phyloP scores from a whole-genome alignment of 2,797 vertebrate species.

The Enteromius afrohamiltoni region DNA sequence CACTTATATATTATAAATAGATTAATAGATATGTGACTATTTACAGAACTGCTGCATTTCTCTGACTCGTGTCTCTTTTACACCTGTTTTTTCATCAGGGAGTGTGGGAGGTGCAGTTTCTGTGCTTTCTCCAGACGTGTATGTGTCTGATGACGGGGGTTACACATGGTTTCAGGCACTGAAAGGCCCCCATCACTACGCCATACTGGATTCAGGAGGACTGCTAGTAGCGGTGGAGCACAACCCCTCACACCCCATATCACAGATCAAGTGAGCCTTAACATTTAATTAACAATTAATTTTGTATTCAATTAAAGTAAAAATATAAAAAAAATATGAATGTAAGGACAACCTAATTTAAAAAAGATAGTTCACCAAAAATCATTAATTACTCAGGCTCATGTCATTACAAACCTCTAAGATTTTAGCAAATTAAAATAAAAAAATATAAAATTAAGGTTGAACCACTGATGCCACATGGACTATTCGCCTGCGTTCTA shows the following conservation, averaged over 20 bases:
- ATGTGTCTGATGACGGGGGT: conserved; percentile 93
- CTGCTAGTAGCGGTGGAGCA: conserved; percentile 91
- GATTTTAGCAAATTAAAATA: not conserved
- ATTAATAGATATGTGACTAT: too few relatives aligned
- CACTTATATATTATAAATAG: too few relatives aligned
- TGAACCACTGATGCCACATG: not conserved
- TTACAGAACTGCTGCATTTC: not conserved
- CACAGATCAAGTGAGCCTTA: conserved; percentile 83
- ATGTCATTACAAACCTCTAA: not conserved
- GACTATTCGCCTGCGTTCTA: not conserved
- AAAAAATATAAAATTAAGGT: not conserved
- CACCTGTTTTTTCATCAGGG: conserved; percentile 72
- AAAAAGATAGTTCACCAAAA: not conserved
- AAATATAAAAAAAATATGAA: not conserved
- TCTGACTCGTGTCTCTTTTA: conserved; percentile 4
- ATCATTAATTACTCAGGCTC: not conserved
- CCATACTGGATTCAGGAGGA: conserved; percentile 92
- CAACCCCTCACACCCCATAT: conserved; percentile 75
- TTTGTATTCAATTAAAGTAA: not conserved
- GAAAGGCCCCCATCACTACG: conserved; percentile 90
- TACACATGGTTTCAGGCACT: conserved; percentile 90
- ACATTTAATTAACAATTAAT: not conserved
- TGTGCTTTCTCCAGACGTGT: conserved; percentile 87
- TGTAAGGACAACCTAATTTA: not conserved
- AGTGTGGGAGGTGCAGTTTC: conserved; percentile 91